Evolutionary conservation across 2,113 vertebrate genomes (phyloP).

Genomic region (Nothoprocta pentlandii): DNA sequence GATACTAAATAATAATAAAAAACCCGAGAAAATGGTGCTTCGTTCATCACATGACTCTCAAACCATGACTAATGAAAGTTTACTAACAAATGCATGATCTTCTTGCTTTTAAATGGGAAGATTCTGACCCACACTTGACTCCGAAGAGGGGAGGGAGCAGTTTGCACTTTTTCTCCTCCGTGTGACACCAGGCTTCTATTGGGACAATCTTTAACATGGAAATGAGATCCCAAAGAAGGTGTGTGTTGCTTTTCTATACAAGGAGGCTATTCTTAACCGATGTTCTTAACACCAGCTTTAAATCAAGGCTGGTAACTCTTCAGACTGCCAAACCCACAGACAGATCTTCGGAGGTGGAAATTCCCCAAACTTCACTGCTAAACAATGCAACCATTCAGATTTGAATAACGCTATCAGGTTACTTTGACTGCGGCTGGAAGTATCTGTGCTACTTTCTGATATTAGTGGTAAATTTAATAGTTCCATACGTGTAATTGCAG

Average conservation of each 20-base stretch:
- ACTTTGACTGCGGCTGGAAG: rapidly evolving
- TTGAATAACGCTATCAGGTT: rapidly evolving
- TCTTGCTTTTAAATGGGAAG: not conserved
- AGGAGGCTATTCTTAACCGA: not conserved
- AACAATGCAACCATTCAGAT: rapidly evolving
- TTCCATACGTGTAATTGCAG: conserved; percentile 71
- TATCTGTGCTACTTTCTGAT: not conserved
- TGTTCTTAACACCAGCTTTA: rapidly evolving
- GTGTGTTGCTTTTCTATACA: not conserved
- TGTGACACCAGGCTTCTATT: not conserved
- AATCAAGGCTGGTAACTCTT: not conserved
- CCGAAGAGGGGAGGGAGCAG: not conserved
- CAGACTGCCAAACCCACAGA: rapidly evolving
- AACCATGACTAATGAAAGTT: not conserved
- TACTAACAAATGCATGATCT: not conserved
- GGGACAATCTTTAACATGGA: not conserved
- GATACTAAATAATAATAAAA: not conserved
- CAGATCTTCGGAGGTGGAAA: not conserved
- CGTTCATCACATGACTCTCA: not conserved
- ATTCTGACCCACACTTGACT: not conserved
- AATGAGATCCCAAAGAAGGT: not conserved
- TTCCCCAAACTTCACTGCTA: not conserved
- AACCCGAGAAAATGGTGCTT: not conserved
- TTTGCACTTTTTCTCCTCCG: not conserved
- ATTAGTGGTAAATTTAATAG: not conserved